Base-by-base conservation (phyloP, 2,797 vertebrate species). In the Syngnathus rostellatus region DNA sequence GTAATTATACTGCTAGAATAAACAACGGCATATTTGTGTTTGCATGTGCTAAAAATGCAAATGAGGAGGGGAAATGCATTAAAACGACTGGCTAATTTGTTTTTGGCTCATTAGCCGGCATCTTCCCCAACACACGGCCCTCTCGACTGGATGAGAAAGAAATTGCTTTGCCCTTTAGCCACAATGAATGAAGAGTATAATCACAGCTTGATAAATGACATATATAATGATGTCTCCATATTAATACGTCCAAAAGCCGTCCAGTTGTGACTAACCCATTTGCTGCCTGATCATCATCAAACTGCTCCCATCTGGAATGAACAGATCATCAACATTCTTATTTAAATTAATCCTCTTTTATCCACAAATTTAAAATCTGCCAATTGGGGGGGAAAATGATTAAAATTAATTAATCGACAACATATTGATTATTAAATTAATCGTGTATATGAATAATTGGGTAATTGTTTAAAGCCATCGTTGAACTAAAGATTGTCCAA, bases 201-300 rank as follows among this genome's bases (percentile, higher is more conserved):
- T 80, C 70, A 69, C 62, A 41, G 50, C 67, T 50, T n/a, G 48
- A 71, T 75, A 53, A 76, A 72, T 76, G 14, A 74, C 71, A 74
- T 62, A 37, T 69, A 70, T 62, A 51, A 72, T 69, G 69, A 71
- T 46, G 48, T 37, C 70, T 48, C 61, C 37, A 65, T 69, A 19
- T 75, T 77, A 57, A 55, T 57, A 72, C 74, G 70, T 77, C 48
- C 45, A 50, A 23, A 43, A 73, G 61, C 65, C 77, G 71, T n/a
- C 53, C 74, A 72, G 71, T 46, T 71, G 74, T 72, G 71, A 78
- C 77, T 76, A 82, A 84, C 83, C 74, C 75, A 68, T 79, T 75
- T 65, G 68, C 67, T 63, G 65, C 21, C 37, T 62, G 68, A 51
- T 68, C 64, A 37, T 73, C 64, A 61, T 23, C 9, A 2, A 45